Conservation (phyloP, 2,113 vertebrate species). For the Balaeniceps rex region DNA sequence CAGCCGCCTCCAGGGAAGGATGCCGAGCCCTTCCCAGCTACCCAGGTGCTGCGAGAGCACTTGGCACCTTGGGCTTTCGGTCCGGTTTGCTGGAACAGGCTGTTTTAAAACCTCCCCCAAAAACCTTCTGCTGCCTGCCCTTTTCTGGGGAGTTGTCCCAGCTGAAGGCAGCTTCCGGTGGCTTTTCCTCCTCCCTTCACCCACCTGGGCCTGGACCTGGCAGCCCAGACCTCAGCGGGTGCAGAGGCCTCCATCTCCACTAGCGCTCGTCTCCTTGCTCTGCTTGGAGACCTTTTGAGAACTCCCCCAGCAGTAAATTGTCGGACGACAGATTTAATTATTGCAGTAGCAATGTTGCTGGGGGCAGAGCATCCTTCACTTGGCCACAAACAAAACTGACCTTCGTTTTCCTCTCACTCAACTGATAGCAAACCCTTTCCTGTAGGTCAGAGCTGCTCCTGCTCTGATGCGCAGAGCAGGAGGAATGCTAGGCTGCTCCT, state of each 20-base stretch:
- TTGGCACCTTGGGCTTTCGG: rapidly evolving
- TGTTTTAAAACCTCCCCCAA: not conserved
- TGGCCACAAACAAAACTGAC: conserved; percentile 49
- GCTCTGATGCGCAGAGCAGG: rapidly evolving
- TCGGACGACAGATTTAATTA: conserved; percentile 47
- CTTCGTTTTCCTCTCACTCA: conserved; percentile 32
- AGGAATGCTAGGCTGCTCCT: not conserved
- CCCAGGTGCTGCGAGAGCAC: not conserved
- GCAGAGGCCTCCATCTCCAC: not conserved
- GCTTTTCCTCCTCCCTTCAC: not conserved
- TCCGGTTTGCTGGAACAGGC: not conserved
- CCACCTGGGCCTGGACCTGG: not conserved
- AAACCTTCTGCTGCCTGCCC: not conserved
- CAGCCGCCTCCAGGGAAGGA: not conserved
- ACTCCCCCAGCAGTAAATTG: not conserved
- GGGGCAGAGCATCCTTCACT: conserved; percentile 1
- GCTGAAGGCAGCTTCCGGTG: not conserved
- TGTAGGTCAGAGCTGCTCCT: not conserved
- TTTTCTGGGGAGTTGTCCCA: not conserved
- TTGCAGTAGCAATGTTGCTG: conserved; percentile 1
- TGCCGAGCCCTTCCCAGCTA: not conserved
- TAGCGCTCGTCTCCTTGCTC: not conserved
- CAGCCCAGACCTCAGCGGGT: not conserved
- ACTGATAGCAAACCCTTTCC: not conserved
- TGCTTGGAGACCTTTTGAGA: conserved; percentile 25